phyloP scores from a whole-genome alignment of 2,797 vertebrate species.

The Pterois miles region DNA sequence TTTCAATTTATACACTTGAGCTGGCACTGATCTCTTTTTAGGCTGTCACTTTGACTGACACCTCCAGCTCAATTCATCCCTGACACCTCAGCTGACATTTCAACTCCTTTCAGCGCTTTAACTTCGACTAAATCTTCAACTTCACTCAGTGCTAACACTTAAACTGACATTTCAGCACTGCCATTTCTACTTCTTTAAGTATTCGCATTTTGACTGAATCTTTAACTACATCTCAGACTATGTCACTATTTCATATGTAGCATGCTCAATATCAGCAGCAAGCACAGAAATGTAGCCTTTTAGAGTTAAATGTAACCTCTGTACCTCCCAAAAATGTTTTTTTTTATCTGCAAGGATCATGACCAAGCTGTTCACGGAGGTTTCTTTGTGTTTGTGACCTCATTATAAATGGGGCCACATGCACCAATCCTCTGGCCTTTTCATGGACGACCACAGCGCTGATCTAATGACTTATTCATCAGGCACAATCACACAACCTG shows the following conservation, averaged over 20 bases:
- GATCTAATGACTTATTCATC: slow-evolving; percentile 65
- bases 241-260: background rate
- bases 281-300: background rate
- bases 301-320: background rate
- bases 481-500: slow-evolving; percentile 26
- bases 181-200: background rate
- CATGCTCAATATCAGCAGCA: background rate
- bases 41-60: background rate
- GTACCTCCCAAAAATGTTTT: background rate
- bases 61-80: background rate
- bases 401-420: slow-evolving; percentile 47
- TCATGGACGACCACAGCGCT: slow-evolving; percentile 10
- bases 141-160: background rate
- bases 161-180: background rate
- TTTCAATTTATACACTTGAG: background rate
- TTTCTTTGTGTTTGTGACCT: slow-evolving; percentile 46
- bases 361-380: background rate
- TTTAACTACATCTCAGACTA: background rate
- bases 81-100: background rate
- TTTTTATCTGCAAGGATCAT: background rate
- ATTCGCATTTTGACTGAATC: background rate
- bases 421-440: slow-evolving; percentile 40
- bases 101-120: background rate
- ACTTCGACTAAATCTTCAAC: background rate
- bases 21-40: background rate